These are phyloP conservation scores for Rhizomys pruinosus DNA, from an alignment of 2,113 vertebrate genomes.

Conservation along the genomic window DNA sequence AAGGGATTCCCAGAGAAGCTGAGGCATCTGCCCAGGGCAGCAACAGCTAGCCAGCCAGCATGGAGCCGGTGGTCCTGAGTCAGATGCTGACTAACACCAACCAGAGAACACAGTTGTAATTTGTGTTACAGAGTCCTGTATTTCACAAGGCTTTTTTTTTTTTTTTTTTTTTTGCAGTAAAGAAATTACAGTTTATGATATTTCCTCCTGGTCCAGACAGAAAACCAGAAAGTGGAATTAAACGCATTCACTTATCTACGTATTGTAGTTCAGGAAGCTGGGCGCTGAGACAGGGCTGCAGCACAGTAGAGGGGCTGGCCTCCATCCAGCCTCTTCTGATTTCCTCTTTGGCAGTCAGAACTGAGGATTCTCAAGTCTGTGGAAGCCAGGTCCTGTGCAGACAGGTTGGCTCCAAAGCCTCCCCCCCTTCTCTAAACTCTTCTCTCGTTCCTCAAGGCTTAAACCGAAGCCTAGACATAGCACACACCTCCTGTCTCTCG, in stretches of 20 bases:
- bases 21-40: background rate
- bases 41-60: background rate
- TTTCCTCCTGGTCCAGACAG: conserved; percentile 23
- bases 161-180: background rate
- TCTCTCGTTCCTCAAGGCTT: background rate
- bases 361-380: background rate
- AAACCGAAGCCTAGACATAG: background rate
- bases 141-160: conserved; percentile 13
- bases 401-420: background rate
- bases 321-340: background rate
- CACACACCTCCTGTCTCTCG: background rate
- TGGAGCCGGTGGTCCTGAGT: background rate
- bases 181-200: conserved; percentile 33
- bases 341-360: background rate
- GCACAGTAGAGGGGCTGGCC: background rate
- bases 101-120: background rate
- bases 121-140: background rate
- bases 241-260: background rate
- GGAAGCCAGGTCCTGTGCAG: background rate
- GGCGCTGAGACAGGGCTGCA: background rate
- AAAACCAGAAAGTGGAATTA: conserved; percentile 7
- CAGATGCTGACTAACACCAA: background rate
- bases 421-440: conserved; percentile 6
- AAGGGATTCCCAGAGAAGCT: background rate
- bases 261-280: background rate